Base-by-base conservation (phyloP, 2,888 invertebrate genomes). In the Diarsia mendica region DNA sequence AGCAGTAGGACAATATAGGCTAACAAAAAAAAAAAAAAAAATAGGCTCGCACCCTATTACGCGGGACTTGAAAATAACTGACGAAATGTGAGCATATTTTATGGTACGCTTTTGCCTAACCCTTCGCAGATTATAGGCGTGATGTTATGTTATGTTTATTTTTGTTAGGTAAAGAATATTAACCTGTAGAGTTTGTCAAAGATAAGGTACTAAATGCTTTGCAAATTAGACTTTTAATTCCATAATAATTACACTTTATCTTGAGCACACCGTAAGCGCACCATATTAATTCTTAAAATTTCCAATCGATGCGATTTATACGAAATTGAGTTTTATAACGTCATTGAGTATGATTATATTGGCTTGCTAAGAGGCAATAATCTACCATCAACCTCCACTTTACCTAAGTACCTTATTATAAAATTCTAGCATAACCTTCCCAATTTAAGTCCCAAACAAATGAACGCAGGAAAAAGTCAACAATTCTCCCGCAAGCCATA, bases 401-500 rank as follows among this genome's bases (percentile, higher is more conserved):
- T 1, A 13, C 44, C 11, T 33, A 23, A 60, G 60, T 49, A 61
- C n/a, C 28, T 72, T 28, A 51, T 77, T 72, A 66, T 53, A 1
- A 55, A 49, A 73, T 55, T 63, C n/a, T n/a, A 48, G 10, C 11
- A 48, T 23, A n/a, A 58, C 15, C 39, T 39, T 20, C 18, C 48
- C 1, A 65, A 73, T 44, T 55, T 20, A 20, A 55, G 44, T 55
- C 11, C 6, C 15, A 70, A 61, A 69, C 48, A 48, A 69, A 83
- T 60, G 39, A 64, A 72, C 1, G 75, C 48, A 60, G 51, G 80
- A 84, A 77, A 82, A 74, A 33, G 4, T 51, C 70, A 77, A 82
- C 80, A 82, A 78, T 82, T 81, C 77, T 72, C 63, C 51, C 53
- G 67, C 72, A 79, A 61, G 72, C 73, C 46, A 81, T 80, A 85